Evolutionary conservation across 2,888 invertebrate genomes (phyloP), one percentile per base, ranked within the genome.

Genomic region (Choreutis nemorana): DNA sequence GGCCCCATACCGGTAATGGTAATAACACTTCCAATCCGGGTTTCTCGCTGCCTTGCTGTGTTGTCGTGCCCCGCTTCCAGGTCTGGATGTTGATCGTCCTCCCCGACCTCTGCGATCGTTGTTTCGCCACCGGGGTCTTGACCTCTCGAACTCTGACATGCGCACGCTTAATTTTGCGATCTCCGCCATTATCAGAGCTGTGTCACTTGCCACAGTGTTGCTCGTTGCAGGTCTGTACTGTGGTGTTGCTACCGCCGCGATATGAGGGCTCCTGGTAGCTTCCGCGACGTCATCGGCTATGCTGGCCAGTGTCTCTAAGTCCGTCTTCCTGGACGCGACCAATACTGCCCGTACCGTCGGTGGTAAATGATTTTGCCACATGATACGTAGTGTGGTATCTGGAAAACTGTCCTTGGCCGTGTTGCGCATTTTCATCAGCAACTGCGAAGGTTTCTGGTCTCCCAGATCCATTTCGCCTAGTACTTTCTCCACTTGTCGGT

Each of bases 251-350:
- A 23, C 9, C 10, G n/a, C 23, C 7, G 11, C n/a, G n/a, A 23
- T 7, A 23, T 23, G 23, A 8, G 11, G 23, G 6, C 3, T n/a
- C 11, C 23, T 8, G n/a, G 27, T 23, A 13, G 18, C 28, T 15
- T 37, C 35, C 26, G 33, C 8, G 3, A 37, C 25, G 9, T 36
- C 41, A 23, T 42, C 39, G 1, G 41, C 38, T 1, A 42, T 32
- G 3, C 25, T 21, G 2, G 37, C 35, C 8, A 39, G 14, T 1
- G 24, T 33, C 6, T 37, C 33, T 1, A 35, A 12, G 5, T 33
- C 23, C n/a, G 14, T 33, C 2, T 30, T 26, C 3, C 34, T 33
- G 1, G 22, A 32, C 2, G 35, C 26, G 4, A 34, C 30, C 3
- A 41, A 16, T 2, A 38, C 36, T 2, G 36, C 29, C 4, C 37